Base-by-base conservation (phyloP, 2,797 vertebrate species). In the Ataeniobius toweri region DNA sequence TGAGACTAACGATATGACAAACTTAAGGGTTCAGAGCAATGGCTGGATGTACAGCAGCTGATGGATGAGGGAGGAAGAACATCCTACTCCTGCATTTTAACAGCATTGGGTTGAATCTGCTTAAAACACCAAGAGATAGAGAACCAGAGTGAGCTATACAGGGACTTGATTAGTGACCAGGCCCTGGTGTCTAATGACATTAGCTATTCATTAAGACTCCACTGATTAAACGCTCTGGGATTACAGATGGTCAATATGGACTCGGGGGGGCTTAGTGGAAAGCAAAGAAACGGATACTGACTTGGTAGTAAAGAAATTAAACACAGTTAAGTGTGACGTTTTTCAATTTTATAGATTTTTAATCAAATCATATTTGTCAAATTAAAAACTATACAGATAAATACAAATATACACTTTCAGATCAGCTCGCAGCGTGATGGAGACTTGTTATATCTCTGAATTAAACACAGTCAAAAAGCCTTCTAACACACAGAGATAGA, bases 161-260 rank as follows among this genome's bases (percentile, higher is more conserved):
- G 73, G 76, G 75, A 75, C 68, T 12, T 80, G 68, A 81, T 83
- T 74, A 82, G 74, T 65, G 74, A 72, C 46, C 51, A 75, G 75
- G 36, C 46, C 78, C 77, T 79, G 58, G 26, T 58, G 78, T 75
- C 75, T 83, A 82, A 87, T 81, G 67, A 18, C 73, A 75, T 89
- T 81, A 84, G 67, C 73, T 56, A 63, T 83, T 80, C 72, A 67
- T 59, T 74, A 77, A 82, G 80, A 82, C 24, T 61, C 79, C 58
- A 80, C 73, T 89, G 86, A 88, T 89, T 86, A 83, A 89, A 87
- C 86, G 83, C 28, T 61, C 55, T 41, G 80, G 53, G 69, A 41
- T 75, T 71, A 86, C 63, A 6, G 67, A 84, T 65, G 4, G 72
- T 78, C 72, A 75, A 46, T 82, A 26, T 36, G 56, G 39, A 74